Percentiles rank a stretch among this genome's conserved stretches.
These are phyloP conservation scores for Pollenia griseotomentosa DNA, from an alignment of 2,888 invertebrate genomes.

Conservation along the genomic window DNA sequence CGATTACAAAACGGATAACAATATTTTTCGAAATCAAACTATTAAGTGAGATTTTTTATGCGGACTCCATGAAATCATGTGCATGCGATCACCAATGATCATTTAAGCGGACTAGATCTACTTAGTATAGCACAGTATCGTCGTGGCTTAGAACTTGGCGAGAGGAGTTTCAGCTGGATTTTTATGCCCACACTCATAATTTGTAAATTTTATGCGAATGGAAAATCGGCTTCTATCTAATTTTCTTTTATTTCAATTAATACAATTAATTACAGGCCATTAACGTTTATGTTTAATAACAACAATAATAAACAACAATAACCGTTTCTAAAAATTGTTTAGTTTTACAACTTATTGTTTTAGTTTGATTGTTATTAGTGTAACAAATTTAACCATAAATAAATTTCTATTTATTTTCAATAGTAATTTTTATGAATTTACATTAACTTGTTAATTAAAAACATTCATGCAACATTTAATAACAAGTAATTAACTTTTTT, in stretches of 20 bases:
- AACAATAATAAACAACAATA: slow-evolving; percentile 3
- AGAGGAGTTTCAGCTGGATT: no score
- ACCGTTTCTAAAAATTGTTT: slow-evolving; percentile 16
- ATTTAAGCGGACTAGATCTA: no score
- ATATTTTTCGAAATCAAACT: no score
- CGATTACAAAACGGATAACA: no score
- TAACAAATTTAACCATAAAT: slow-evolving; percentile 13
- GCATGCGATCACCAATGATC: no score
- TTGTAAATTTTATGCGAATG: no score
- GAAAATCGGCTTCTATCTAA: neutral
- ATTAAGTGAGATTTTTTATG: no score
- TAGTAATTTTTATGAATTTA: neutral
- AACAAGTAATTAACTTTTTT: slow-evolving; percentile 35
- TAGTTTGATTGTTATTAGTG: neutral
- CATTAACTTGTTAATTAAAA: slow-evolving; percentile 17
- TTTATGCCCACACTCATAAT: no score
- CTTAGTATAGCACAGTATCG: no score
- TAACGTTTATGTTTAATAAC: neutral
- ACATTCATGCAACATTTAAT: slow-evolving; percentile 43
- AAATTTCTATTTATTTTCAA: slow-evolving; percentile 10
- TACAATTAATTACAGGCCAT: neutral
- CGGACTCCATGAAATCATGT: no score
- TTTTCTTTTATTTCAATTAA: neutral
- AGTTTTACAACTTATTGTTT: neutral
- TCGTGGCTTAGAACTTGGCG: no score